Evolutionary conservation across 2,113 vertebrate species (phyloP), one percentile per base, ranked within the genome.

Genomic region (Actinemys pallida): DNA sequence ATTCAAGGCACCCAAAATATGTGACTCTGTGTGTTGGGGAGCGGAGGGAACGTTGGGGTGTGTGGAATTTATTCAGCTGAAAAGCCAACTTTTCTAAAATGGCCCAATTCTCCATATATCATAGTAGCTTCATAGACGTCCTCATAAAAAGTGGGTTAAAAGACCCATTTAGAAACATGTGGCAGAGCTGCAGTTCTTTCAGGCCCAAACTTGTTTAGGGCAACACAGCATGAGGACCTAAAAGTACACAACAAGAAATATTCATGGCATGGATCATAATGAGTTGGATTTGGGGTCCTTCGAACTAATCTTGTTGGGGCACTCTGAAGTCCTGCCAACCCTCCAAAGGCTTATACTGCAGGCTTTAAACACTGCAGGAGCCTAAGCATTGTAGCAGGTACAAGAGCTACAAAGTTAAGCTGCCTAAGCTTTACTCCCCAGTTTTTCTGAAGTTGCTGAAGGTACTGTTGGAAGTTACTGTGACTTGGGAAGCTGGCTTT

Each of bases 1-100:
- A 87, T 54, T 82, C 75, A 92, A 93, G 35, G 89, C 45, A 88
- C 27, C 59, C 92, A 90, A 69, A 69, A n/a, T 69, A 69, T n/a
- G 35, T n/a, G 62, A 69, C 35, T 20, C 35, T 65, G 59, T 14
- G 11, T 25, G 7, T 57, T 57, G 56, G 31, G 59, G 13, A 17
- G 62, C 14, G 31, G 31, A 17, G 35, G 62, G 35, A 35, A 17
- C 19, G 8, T 16, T n/a, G 35, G 62, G 31, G 62, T 16, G 31
- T n/a, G 31, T n/a, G 16, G 62, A 65, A 65, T 65, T 19, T 65
- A n/a, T 65, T 65, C 62, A 65, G 14, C 35, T 69, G 62, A 69
- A 69, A n/a, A 69, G 17, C 35, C 35, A 62, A 69, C 35, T 35
- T 69, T 69, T 65, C 35, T 69, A 19, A n/a, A 69, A n/a, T 69